Base-by-base conservation (phyloP, 2,888 invertebrate species). In the Caenorhabditis sp. region DNA sequence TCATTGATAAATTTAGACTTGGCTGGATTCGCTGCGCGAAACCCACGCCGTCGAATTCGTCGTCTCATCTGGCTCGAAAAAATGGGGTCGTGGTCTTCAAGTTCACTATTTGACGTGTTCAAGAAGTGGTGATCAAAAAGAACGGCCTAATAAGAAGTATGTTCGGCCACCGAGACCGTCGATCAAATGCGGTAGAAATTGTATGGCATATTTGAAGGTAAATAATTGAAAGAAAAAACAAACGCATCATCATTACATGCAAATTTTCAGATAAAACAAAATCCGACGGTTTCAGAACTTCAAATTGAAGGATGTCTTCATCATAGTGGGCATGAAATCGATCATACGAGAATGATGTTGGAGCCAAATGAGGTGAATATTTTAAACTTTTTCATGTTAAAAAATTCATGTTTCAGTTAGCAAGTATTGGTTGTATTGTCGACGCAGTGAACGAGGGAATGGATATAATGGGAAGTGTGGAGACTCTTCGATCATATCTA, bases 181-280 rank as follows among this genome's bases (percentile, higher is more conserved):
- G 1, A 80, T 80, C 27, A 80, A 80, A 50, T 80, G 80, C 25
- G 80, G 80, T 14, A 68, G 75, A 43, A 80, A 78, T 38, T 80
- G 80, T 38, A 80, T 77, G 77, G 80, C 80, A 12, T 80, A 80
- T 50, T 59, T 80, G 58, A 80, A 80, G 73, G 76, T 76, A 53
- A 49, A 61, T 26, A 20, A 4, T 10, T 5, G 36, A 10, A 10
- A 36, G 36, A 36, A 8, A 10, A 36, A 10, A 10, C 36, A n/a
- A n/a, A n/a, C n/a, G n/a, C n/a, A n/a, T n/a, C n/a, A n/a, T n/a
- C n/a, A n/a, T n/a, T n/a, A n/a, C n/a, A n/a, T n/a, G n/a, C n/a
- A n/a, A n/a, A n/a, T 25, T 61, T 68, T 59, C 52, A 75, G 67
- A 80, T 80, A 36, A 80, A 80, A 27, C 80, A 80, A 53, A 80